Conservation (phyloP, 1,140 invertebrate species). For the Drosophila tsacasi region DNA sequence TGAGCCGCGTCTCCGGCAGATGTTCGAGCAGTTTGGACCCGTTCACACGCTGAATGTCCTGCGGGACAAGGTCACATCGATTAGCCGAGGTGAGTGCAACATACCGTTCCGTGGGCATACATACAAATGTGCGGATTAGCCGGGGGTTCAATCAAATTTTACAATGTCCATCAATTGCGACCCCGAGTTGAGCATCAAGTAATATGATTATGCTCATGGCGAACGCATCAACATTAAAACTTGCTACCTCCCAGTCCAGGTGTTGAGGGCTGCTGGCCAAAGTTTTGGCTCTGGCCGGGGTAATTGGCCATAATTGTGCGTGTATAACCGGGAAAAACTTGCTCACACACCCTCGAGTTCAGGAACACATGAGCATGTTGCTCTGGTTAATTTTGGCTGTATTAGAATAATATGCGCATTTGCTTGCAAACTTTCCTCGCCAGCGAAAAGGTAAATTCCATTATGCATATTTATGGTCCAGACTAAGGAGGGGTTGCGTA, state of each 20-base stretch:
- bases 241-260: conserved; percentile 35
- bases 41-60: conserved; percentile 99
- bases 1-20: conserved; percentile 95
- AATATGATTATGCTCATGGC: conserved; percentile 75
- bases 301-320: conserved; percentile 70
- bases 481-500: conserved; percentile 31
- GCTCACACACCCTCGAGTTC: conserved; percentile 12
- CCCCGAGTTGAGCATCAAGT: conserved; percentile 56
- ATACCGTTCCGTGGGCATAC: conserved; percentile 19
- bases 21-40: conserved; percentile 98
- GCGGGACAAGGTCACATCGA: conserved; percentile 97
- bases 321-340: conserved; percentile 68
- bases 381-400: conserved; percentile 69
- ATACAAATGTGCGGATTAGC: conserved; percentile 74
- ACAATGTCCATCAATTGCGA: conserved; percentile 71
- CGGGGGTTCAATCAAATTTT: conserved; percentile 68
- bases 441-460: conserved; percentile 69
- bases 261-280: conserved; percentile 45
- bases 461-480: conserved; percentile 77
- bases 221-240: conserved; percentile 65
- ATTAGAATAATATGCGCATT: conserved; percentile 81
- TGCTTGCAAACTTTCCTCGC: conserved; percentile 81
- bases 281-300: conserved; percentile 38
- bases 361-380: conserved; percentile 34
- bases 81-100: conserved; percentile 94